These are phyloP conservation scores for Xestoiulus laeticollis DNA, from an alignment of 2,888 invertebrate genomes.

Conservation along the genomic window DNA sequence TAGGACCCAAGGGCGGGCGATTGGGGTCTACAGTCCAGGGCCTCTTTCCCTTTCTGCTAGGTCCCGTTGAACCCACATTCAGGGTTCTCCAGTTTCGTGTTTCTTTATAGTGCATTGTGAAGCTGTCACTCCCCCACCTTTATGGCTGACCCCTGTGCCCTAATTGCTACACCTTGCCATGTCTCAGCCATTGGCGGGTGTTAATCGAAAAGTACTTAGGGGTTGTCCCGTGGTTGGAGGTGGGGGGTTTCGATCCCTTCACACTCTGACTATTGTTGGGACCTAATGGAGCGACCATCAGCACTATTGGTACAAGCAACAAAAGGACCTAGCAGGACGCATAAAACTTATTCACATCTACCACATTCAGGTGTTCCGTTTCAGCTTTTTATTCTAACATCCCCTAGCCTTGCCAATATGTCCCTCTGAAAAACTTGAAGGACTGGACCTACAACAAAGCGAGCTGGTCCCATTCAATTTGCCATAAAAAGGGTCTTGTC, in stretches of 20 bases:
- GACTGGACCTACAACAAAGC: not conserved
- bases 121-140: not conserved
- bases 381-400: not conserved
- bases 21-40: not conserved
- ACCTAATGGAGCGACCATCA: not conserved
- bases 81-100: not conserved
- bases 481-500: not conserved
- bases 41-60: not conserved
- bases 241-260: not conserved
- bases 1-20: not conserved
- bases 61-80: not conserved
- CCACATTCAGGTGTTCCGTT: not conserved
- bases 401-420: not conserved
- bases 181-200: not conserved
- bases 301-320: not conserved
- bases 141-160: not conserved
- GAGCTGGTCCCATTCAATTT: not conserved
- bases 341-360: not conserved
- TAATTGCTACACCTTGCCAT: not conserved
- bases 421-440: not conserved
- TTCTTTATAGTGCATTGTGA: not conserved
- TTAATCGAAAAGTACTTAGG: not conserved
- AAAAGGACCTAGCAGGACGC: not conserved
- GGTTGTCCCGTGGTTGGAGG: not conserved
- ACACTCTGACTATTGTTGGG: not conserved